phyloP scores from a whole-genome alignment of 2,888 invertebrate genomes.

The Temnothorax unifasciatus region DNA sequence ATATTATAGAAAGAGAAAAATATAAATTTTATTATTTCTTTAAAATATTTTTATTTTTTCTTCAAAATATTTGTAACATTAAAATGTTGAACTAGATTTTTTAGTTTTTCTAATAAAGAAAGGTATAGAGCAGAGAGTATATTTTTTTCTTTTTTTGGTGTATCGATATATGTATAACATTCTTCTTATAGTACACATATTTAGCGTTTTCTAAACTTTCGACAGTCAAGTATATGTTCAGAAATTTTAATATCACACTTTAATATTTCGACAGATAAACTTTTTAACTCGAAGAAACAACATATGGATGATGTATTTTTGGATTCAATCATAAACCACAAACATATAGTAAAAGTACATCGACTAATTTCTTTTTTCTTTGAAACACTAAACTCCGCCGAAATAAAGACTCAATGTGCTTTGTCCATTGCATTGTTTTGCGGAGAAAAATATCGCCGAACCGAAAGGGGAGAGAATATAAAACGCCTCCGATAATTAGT shows the following conservation, averaged over 20 bases:
- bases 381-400: neutral
- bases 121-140: neutral
- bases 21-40: neutral
- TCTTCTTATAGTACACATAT: neutral
- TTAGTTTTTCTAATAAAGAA: neutral
- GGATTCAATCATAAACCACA: neutral
- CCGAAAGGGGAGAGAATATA: conserved; percentile 23
- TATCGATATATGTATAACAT: neutral
- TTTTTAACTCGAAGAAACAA: neutral
- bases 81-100: neutral
- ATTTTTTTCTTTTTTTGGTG: neutral
- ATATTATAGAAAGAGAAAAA: neutral
- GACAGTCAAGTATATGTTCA: neutral
- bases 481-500: conserved; percentile 36
- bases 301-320: neutral
- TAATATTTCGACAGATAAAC: neutral
- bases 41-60: neutral
- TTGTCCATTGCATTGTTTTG: conserved; percentile 19
- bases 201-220: neutral
- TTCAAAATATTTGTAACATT: neutral
- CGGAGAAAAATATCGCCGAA: conserved; percentile 16
- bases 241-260: neutral
- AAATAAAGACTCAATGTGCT: neutral
- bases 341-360: neutral
- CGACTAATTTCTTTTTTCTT: neutral